Conservation (phyloP, 2,797 vertebrate genomes). For the Characodon lateralis region DNA sequence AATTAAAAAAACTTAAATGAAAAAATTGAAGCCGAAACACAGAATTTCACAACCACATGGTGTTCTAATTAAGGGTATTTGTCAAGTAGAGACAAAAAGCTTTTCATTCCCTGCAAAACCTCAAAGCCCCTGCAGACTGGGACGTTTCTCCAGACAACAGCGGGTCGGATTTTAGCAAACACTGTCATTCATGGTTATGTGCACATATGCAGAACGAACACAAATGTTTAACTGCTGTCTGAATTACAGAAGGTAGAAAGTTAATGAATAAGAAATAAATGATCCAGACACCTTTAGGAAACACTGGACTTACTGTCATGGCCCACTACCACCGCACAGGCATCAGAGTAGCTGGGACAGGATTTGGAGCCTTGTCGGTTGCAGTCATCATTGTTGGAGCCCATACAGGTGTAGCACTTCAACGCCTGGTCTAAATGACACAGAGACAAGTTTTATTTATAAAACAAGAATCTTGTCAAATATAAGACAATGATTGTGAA, state of each 20-base stretch:
- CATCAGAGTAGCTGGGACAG: conserved; percentile 87
- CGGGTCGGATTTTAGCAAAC: conserved; percentile 35
- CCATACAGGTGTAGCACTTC: conserved; percentile 89
- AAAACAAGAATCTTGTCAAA: neutral
- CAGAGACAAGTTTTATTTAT: conserved; percentile 6
- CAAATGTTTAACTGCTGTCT: neutral
- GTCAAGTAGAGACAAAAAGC: conserved; percentile 49
- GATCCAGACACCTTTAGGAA: neutral
- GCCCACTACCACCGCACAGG: conserved; percentile 86
- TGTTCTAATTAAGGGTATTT: conserved; percentile 55
- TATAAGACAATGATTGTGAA: no score
- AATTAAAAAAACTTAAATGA: neutral
- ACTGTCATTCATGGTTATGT: conserved; percentile 9
- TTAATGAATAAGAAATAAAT: neutral
- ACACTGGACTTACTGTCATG: conserved; percentile 85
- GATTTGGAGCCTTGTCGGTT: conserved; percentile 88
- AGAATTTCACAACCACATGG: conserved; percentile 48
- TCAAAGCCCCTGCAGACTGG: conserved; percentile 47
- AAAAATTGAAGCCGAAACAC: neutral
- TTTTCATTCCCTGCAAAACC: conserved; percentile 59
- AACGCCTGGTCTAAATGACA: conserved; percentile 80
- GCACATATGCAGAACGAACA: neutral
- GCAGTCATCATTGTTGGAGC: conserved; percentile 88
- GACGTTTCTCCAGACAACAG: conserved; percentile 63
- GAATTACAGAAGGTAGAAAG: neutral